These are phyloP conservation scores for Psylliodes chrysocephalus DNA, from an alignment of 2,888 invertebrate species.

Conservation along the genomic window DNA sequence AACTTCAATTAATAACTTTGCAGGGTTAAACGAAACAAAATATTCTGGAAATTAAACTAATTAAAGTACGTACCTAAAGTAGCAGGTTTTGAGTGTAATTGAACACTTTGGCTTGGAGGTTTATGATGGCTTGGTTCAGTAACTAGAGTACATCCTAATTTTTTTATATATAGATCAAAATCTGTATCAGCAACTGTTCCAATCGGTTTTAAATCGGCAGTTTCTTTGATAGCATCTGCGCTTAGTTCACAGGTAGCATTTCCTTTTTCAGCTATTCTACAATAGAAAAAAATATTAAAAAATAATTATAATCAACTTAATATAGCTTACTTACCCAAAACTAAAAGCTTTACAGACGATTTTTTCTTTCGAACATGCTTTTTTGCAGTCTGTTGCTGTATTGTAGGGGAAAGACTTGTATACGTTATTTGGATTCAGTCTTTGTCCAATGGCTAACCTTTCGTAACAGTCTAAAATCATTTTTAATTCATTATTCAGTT, in stretches of 20 bases:
- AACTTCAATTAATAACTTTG: too few relatives aligned
- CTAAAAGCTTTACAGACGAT: constrained; percentile 65
- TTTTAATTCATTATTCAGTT: too few relatives aligned
- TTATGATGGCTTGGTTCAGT: constrained; percentile 46
- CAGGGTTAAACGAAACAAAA: too few relatives aligned
- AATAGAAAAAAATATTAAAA: constrained; percentile 38
- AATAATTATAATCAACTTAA: background rate
- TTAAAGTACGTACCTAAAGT: constrained; percentile 28
- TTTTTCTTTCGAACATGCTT: constrained; percentile 64
- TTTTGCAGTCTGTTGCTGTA: constrained; percentile 65
- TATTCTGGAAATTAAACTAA: too few relatives aligned
- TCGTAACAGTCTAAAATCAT: constrained; percentile 67
- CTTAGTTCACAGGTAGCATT: constrained; percentile 72
- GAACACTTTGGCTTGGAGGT: constrained; percentile 16
- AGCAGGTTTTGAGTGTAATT: constrained; percentile 21
- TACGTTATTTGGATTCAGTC: constrained; percentile 61
- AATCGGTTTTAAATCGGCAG: constrained; percentile 65
- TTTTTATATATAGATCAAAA: constrained; percentile 72
- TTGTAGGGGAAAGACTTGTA: constrained; percentile 59
- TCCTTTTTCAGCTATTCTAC: constrained; percentile 70
- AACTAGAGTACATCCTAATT: constrained; percentile 65
- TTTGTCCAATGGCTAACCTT: constrained; percentile 66
- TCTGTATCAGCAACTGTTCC: constrained; percentile 70
- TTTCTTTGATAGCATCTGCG: constrained; percentile 63
- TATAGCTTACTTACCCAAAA: constrained; percentile 64